These are phyloP conservation scores for Rhinopithecus roxellana DNA, from an alignment of 2,113 vertebrate genomes.

Conservation along the genomic window DNA sequence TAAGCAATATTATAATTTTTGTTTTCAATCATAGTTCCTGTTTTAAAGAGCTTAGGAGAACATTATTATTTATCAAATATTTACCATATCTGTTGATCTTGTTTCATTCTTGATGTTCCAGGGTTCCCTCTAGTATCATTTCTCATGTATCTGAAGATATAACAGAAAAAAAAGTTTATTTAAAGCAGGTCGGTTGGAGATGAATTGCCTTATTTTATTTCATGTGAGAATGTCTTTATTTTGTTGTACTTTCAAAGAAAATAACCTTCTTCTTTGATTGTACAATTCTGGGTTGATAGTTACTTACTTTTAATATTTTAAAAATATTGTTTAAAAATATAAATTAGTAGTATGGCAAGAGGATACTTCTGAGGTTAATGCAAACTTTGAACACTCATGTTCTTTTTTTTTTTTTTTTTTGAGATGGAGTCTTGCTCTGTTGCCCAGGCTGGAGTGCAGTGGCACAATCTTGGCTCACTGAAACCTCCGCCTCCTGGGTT, in stretches of 20 bases:
- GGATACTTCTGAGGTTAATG: slow-evolving; percentile 77
- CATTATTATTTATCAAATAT: too few species aligned
- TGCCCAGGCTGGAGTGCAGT: too few species aligned
- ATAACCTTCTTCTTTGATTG: neutral
- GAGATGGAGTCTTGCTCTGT: too few species aligned
- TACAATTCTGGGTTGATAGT: neutral
- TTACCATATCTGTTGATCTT: too few species aligned
- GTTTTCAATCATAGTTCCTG: too few species aligned
- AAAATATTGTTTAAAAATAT: too few species aligned
- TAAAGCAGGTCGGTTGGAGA: neutral
- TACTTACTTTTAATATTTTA: too few species aligned
- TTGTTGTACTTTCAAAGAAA: neutral
- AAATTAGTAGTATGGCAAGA: slow-evolving; percentile 76
- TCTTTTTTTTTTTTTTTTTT: neutral
- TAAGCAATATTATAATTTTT: too few species aligned
- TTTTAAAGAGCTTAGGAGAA: too few species aligned
- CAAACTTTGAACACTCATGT: slow-evolving; percentile 74
- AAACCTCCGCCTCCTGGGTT: too few species aligned
- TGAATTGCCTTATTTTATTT: neutral
- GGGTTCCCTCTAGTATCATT: neutral
- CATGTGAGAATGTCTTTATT: neutral
- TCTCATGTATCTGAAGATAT: neutral
- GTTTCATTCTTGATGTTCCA: too few species aligned
- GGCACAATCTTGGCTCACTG: too few species aligned
- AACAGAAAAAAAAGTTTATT: neutral